Conservation (phyloP, 1,140 invertebrate genomes). For the Achatina immaculata region DNA sequence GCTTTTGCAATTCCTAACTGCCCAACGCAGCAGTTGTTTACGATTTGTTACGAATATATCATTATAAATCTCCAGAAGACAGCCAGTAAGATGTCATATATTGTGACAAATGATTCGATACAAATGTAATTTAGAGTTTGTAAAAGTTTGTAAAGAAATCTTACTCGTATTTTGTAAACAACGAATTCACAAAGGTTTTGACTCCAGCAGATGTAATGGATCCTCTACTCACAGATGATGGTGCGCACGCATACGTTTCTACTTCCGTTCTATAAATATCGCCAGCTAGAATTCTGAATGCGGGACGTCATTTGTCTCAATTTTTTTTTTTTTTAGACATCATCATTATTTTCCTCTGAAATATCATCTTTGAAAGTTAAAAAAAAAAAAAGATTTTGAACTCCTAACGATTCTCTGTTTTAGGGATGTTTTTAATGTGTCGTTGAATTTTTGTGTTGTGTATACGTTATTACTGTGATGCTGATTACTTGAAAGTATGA, state of each 20-base stretch:
- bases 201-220: slow-evolving; percentile 29
- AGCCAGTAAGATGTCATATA: not conserved
- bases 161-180: slow-evolving; percentile 27
- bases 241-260: slow-evolving; percentile 28
- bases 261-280: slow-evolving; percentile 36
- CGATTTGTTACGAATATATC: too few relatives aligned
- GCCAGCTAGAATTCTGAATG: slow-evolving; percentile 5
- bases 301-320: not conserved
- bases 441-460: too few relatives aligned
- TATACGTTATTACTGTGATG: too few relatives aligned
- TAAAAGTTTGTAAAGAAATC: not conserved
- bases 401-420: too few relatives aligned
- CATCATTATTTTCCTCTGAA: not conserved
- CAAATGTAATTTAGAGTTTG: not conserved
- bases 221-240: slow-evolving; percentile 37
- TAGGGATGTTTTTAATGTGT: too few relatives aligned
- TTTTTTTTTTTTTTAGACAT: not conserved
- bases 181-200: slow-evolving; percentile 36
- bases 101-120: not conserved
- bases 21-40: too few relatives aligned
- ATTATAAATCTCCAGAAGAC: too few relatives aligned
- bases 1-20: too few relatives aligned
- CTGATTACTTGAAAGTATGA: too few relatives aligned
- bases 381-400: too few relatives aligned
- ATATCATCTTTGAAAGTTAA: too few relatives aligned